A percentile compares a stretch with the other conserved stretches of the same genome.
Conservation (phyloP, 2,888 invertebrate genomes). For the Helleia helle region DNA sequence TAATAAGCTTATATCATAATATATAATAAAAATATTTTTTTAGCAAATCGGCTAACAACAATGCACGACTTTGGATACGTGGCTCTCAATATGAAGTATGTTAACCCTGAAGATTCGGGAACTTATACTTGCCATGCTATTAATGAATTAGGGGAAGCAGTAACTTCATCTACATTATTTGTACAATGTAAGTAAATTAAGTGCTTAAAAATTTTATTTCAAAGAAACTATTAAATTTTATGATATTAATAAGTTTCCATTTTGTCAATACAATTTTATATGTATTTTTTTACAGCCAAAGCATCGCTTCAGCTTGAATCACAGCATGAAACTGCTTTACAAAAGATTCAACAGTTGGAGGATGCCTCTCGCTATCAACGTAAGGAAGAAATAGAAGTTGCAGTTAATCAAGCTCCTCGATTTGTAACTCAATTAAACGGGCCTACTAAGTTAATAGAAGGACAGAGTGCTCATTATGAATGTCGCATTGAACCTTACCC, state of each 20-base stretch:
- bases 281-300: conserved; percentile 77
- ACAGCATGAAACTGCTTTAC: conserved; percentile 90
- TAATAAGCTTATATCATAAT: no score
- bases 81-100: conserved; percentile 94
- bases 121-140: conserved; percentile 95
- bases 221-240: background rate
- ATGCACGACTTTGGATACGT: conserved; percentile 99
- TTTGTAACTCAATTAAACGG: conserved; percentile 91
- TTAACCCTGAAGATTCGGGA: conserved; percentile 96
- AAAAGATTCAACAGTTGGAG: conserved; percentile 90
- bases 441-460: conserved; percentile 87
- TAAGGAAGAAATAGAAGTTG: conserved; percentile 85
- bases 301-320: conserved; percentile 90
- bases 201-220: background rate
- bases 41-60: conserved; percentile 91
- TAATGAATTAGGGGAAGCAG: conserved; percentile 95
- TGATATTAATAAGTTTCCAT: no score
- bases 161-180: conserved; percentile 92
- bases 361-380: conserved; percentile 86
- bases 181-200: conserved; percentile 81
- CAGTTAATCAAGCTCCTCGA: conserved; percentile 86
- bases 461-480: conserved; percentile 93
- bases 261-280: background rate
- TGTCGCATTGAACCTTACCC: conserved; percentile 95
- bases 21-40: no score